Evolutionary conservation across 1,140 invertebrate genomes (phyloP).

Genomic region (Drosophila melanica): DNA sequence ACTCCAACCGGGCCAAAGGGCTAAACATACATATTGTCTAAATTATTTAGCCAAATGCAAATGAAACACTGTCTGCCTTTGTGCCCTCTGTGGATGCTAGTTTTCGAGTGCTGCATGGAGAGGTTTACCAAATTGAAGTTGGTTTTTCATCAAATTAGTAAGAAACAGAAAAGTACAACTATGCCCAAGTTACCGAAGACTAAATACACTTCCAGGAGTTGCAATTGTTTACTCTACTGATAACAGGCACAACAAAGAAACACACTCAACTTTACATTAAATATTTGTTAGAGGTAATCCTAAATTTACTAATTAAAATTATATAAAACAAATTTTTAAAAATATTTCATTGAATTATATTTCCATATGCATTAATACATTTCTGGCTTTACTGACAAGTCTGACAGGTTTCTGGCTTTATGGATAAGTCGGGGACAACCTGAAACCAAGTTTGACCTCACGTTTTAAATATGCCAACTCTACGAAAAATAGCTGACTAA

Average conservation of each 20-base stretch:
- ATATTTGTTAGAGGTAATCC: no score
- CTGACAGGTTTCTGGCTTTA: no score
- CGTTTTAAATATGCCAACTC: slow-evolving; percentile 49
- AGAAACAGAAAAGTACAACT: not conserved
- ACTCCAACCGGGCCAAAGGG: slow-evolving; percentile 21
- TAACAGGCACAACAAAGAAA: not conserved
- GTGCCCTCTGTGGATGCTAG: slow-evolving; percentile 2
- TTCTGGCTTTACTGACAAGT: no score
- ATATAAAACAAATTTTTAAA: no score
- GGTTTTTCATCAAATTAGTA: slow-evolving; percentile 20
- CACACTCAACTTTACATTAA: not conserved
- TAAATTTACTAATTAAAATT: no score
- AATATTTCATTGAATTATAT: no score
- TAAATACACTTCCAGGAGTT: not conserved
- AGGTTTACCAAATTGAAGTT: slow-evolving; percentile 7
- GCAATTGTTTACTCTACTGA: no score
- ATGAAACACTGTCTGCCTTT: slow-evolving; percentile 50
- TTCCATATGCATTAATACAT: no score
- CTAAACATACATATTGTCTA: slow-evolving; percentile 54
- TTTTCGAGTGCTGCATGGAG: not conserved
- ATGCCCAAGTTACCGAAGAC: not conserved
- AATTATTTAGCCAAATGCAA: slow-evolving; percentile 70
- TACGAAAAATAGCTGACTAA: slow-evolving; percentile 44
- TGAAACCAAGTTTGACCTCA: slow-evolving; percentile 1
- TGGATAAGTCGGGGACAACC: no score